These are phyloP conservation scores for Nemurella pictetii DNA, from an alignment of 2,888 invertebrate species.

Conservation along the genomic window DNA sequence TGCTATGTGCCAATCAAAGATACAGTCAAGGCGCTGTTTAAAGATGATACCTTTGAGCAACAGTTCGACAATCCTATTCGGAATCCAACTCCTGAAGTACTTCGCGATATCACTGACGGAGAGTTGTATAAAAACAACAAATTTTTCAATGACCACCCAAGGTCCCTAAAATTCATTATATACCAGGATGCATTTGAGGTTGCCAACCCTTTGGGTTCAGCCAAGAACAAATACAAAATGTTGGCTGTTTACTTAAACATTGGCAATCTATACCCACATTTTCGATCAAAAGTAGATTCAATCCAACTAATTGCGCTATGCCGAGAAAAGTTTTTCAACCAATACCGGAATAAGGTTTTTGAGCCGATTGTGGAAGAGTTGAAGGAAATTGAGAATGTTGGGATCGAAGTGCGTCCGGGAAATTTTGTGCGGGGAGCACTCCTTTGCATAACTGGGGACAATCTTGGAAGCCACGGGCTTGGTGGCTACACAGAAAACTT, in stretches of 20 bases:
- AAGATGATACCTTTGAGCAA: slow-evolving; percentile 40
- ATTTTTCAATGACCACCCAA: slow-evolving; percentile 43
- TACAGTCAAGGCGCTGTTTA: slow-evolving; percentile 39
- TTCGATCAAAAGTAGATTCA: slow-evolving; percentile 40
- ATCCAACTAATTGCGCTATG: slow-evolving; percentile 40
- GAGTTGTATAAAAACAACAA: background rate
- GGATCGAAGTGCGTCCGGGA: slow-evolving; percentile 26
- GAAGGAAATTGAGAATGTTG: slow-evolving; percentile 33
- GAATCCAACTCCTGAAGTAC: too few species aligned
- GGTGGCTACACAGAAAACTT: slow-evolving; percentile 44
- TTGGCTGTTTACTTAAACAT: slow-evolving; percentile 41
- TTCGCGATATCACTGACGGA: too few species aligned
- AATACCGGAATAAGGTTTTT: slow-evolving; percentile 33
- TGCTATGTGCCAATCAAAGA: slow-evolving; percentile 41
- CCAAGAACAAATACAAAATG: slow-evolving; percentile 41
- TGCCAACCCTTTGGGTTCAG: slow-evolving; percentile 41
- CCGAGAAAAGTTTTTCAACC: slow-evolving; percentile 33
- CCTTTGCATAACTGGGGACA: too few species aligned
- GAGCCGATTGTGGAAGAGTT: slow-evolving; percentile 39
- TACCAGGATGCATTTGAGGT: slow-evolving; percentile 43
- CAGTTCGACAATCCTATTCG: slow-evolving; percentile 22
- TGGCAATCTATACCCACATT: slow-evolving; percentile 39
- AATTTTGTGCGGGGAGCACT: slow-evolving; percentile 32
- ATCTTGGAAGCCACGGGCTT: slow-evolving; percentile 43
- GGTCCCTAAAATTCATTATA: slow-evolving; percentile 41